Conservation (phyloP, 2,888 invertebrate species). For the Galeopsomyia nigrocyanea region DNA sequence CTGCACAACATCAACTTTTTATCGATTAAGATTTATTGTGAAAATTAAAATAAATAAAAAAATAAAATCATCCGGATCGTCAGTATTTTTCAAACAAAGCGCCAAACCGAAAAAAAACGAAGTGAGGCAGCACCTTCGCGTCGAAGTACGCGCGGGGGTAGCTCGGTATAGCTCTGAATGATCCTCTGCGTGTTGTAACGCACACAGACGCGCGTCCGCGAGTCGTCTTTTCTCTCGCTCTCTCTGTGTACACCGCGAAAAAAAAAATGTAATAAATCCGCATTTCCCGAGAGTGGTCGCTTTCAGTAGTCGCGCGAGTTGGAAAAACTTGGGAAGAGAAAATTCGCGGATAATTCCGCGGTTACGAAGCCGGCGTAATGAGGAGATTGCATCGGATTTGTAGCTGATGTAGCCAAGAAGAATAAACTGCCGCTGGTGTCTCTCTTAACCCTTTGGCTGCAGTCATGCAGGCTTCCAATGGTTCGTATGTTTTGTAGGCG, state of each 20-base stretch:
- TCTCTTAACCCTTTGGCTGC: conserved; percentile 63
- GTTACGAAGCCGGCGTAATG: no score
- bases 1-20: no score
- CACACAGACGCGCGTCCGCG: conserved; percentile 2
- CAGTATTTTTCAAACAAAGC: no score
- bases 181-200: background rate
- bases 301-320: background rate
- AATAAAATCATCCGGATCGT: no score
- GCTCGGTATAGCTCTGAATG: no score
- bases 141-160: no score
- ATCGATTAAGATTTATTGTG: no score
- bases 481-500: conserved; percentile 51
- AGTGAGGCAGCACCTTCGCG: background rate
- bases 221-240: background rate
- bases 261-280: no score
- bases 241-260: no score
- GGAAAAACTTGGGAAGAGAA: background rate
- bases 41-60: background rate
- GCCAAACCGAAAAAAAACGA: background rate
- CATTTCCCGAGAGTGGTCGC: no score
- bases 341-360: no score
- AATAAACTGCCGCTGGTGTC: background rate
- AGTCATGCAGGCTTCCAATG: conserved; percentile 70
- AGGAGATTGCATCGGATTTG: no score
- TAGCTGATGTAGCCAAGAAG: background rate